Evolutionary conservation across 2,888 invertebrate species (phyloP).

Genomic region (Patella caerulea): DNA sequence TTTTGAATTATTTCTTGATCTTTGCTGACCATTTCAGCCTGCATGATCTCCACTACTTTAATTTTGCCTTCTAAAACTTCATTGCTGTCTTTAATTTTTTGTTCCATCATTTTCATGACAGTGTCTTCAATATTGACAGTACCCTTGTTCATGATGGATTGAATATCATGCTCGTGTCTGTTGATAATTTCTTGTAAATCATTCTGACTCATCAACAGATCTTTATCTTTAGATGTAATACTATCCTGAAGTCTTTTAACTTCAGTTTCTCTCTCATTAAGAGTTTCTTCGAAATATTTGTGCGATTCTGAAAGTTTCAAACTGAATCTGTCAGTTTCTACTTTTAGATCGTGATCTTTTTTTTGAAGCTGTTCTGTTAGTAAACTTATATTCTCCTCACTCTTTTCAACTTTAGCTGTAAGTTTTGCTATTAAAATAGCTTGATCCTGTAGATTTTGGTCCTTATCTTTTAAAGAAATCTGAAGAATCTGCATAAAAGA

Average conservation of each 20-base stretch:
- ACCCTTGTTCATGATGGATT: conserved; percentile 59
- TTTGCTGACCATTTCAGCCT: conserved; percentile 57
- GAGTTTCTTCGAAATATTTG: conserved; percentile 64
- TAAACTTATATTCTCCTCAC: conserved; percentile 55
- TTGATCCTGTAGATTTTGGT: conserved; percentile 56
- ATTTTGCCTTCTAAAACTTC: conserved; percentile 65
- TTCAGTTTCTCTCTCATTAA: conserved; percentile 60
- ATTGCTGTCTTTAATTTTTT: conserved; percentile 63
- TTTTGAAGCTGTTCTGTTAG: conserved; percentile 57
- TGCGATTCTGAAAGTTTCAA: conserved; percentile 60
- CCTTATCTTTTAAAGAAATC: conserved; percentile 59
- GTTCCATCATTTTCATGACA: conserved; percentile 63
- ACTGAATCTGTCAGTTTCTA: conserved; percentile 57
- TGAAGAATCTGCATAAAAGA: conserved; percentile 67
- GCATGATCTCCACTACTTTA: conserved; percentile 63
- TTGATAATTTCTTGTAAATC: conserved; percentile 58
- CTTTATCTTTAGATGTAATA: conserved; percentile 54
- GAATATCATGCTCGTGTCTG: conserved; percentile 62
- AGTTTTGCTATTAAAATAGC: conserved; percentile 58
- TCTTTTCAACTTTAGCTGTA: conserved; percentile 59
- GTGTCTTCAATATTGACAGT: conserved; percentile 62
- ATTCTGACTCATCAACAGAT: conserved; percentile 55
- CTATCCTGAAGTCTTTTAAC: conserved; percentile 46
- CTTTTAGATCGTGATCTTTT: conserved; percentile 56
- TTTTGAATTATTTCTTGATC: conserved; percentile 57